phyloP scores from a whole-genome alignment of 2,113 vertebrate species.

The Chroicocephalus ridibundus region DNA sequence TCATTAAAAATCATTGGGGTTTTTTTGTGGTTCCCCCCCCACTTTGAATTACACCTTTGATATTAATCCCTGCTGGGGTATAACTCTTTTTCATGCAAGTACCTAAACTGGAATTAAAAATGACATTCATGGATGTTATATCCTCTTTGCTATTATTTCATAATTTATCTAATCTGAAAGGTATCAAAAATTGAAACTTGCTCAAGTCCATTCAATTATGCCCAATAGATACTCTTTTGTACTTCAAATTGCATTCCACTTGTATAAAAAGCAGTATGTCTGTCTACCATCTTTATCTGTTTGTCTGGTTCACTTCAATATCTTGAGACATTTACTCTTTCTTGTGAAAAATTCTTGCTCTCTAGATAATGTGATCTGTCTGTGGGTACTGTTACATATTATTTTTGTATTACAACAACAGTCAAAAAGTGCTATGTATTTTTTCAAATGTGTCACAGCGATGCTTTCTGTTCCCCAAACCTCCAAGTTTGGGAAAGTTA shows the following conservation, averaged over 20 bases:
- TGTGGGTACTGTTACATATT: not conserved
- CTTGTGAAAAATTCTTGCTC: not conserved
- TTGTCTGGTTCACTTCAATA: not conserved
- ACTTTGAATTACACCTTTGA: not conserved
- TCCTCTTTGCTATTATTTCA: not conserved
- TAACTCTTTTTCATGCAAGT: not conserved
- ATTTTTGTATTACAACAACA: not conserved
- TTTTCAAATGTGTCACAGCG: not conserved
- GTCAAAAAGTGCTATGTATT: not conserved
- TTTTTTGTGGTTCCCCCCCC: not conserved
- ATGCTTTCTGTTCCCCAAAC: not conserved
- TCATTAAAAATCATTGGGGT: not conserved
- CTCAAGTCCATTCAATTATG: not conserved
- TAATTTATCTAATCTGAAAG: not conserved
- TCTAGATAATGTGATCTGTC: not conserved
- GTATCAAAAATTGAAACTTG: not conserved
- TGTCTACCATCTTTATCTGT: not conserved
- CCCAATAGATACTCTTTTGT: not conserved
- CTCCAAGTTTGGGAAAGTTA: not conserved
- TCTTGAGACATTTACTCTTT: not conserved
- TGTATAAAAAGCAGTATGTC: not conserved
- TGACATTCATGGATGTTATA: not conserved
- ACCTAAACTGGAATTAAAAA: not conserved
- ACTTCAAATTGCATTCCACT: not conserved
- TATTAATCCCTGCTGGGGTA: not conserved